Evolutionary conservation across 1,140 invertebrate species (phyloP), one percentile per base, ranked within the genome.

Genomic region (Aphelenchoides fujianensis): DNA sequence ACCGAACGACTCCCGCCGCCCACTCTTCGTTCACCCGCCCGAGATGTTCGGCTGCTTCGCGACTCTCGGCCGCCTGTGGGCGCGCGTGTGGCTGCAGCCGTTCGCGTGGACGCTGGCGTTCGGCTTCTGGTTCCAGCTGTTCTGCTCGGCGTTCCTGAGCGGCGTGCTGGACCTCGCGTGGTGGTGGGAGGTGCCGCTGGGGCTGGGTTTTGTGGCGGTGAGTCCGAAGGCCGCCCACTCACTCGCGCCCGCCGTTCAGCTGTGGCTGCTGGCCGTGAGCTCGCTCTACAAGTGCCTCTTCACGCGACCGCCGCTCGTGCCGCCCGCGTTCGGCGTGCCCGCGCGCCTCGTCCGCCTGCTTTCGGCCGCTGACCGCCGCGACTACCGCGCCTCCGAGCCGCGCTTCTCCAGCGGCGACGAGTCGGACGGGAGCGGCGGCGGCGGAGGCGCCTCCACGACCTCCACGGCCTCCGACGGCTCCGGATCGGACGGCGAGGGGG

Each of bases 201-300:
- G 7, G 12, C 5, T 59, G 28, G 5, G 5, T 7, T 59, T 59
- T 19, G 55, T 23, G 34, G 5, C 34, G 55, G 55, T 59, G 23
- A 48, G 41, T n/a, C n/a, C 41, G 12, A 16, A 12, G 41, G 23
- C 7, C 19, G 23, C 23, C 34, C 7, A 5, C 5, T 59, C 28
- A 7, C 34, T 23, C 5, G 34, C 23, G 5, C 28, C 55, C 34
- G 19, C 5, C 34, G 12, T 59, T 59, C 5, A 59, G 55, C 28
- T 59, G 28, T 59, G 55, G 55, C 7, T 59, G 5, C 34, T 59
- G 34, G 5, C 55, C 7, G 55, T 23, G 12, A 23, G 55, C 5
- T 59, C 55, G 55, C 23, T 59, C 7, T 59, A 59, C 55, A 59
- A 59, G 34, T 5, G 5, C 5, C 55, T 59, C 27, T 59, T 7